Conservation (phyloP, 1,140 invertebrate genomes). For the Probaryconus sp. region DNA sequence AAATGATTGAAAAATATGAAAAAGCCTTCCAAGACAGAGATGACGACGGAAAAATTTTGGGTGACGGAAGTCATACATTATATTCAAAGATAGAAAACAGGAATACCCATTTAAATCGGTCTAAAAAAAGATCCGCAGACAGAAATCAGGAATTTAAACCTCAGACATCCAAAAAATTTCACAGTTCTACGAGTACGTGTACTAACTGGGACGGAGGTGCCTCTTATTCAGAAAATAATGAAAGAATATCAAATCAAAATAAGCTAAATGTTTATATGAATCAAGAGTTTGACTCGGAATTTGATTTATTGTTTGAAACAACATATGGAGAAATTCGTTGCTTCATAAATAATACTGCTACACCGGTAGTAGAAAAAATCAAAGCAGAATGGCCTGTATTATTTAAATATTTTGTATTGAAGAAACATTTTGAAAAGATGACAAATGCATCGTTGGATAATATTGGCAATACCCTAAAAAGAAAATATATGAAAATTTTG, state of each 20-base stretch:
- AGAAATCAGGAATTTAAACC: neutral
- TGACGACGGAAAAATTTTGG: constrained; percentile 11
- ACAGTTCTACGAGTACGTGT: constrained; percentile 3
- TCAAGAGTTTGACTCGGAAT: neutral
- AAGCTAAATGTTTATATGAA: neutral
- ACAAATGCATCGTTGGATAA: neutral
- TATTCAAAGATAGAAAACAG: constrained; percentile 6
- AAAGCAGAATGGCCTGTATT: constrained; percentile 19
- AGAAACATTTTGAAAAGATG: constrained; percentile 14
- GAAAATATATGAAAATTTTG: no score
- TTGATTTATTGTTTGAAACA: constrained; percentile 4
- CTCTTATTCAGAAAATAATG: no score
- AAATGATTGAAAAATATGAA: constrained; percentile 9
- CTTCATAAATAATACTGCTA: neutral
- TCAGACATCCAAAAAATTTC: neutral
- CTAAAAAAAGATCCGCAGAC: neutral
- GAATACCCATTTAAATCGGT: constrained; percentile 1
- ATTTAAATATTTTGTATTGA: neutral
- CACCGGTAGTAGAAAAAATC: neutral
- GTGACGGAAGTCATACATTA: constrained; percentile 13
- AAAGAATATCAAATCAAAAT: constrained; percentile 1
- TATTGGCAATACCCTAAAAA: no score
- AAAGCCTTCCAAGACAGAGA: constrained; percentile 14
- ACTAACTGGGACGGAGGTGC: constrained; percentile 1
- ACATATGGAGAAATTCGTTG: neutral